Evolutionary conservation across 2,888 invertebrate species (phyloP).

Genomic region (Dicyrtoma fusca): DNA sequence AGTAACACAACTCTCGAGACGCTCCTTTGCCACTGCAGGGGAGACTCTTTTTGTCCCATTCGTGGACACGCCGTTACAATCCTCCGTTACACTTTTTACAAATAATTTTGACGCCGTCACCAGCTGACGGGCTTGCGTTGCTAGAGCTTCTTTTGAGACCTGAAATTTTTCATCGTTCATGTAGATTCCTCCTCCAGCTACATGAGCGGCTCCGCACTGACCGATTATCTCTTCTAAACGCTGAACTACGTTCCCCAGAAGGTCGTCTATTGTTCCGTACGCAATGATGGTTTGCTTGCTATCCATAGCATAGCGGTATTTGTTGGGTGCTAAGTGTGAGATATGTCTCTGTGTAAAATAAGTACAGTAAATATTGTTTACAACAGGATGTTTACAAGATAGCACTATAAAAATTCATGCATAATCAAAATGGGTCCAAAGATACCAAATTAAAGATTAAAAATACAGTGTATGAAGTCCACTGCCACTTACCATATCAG

Average conservation of each 20-base stretch:
- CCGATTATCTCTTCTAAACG: slow-evolving; percentile 72
- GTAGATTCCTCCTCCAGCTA: slow-evolving; percentile 72
- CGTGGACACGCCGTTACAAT: slow-evolving; percentile 67
- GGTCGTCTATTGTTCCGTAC: slow-evolving; percentile 68
- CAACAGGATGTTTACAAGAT: no score
- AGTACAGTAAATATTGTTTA: no score
- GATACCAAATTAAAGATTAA: no score
- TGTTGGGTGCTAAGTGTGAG: slow-evolving; percentile 27
- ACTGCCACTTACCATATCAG: slow-evolving; percentile 32
- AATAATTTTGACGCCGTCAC: slow-evolving; percentile 81
- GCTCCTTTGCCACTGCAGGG: slow-evolving; percentile 61
- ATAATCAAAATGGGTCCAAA: no score
- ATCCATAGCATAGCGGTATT: slow-evolving; percentile 28
- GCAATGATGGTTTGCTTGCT: slow-evolving; percentile 61
- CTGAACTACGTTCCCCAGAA: slow-evolving; percentile 70
- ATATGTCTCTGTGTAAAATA: slow-evolving; percentile 34
- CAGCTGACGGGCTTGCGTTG: slow-evolving; percentile 76
- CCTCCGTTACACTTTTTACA: slow-evolving; percentile 78
- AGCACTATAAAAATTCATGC: no score
- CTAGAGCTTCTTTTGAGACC: slow-evolving; percentile 72
- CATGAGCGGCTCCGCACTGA: slow-evolving; percentile 73
- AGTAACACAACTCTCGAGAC: slow-evolving; percentile 40
- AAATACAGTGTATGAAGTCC: no score
- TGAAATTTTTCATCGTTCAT: slow-evolving; percentile 74
- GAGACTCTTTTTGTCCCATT: slow-evolving; percentile 75